phyloP scores from a whole-genome alignment of 2,797 vertebrate species.

The Leucoraja ocellata region DNA sequence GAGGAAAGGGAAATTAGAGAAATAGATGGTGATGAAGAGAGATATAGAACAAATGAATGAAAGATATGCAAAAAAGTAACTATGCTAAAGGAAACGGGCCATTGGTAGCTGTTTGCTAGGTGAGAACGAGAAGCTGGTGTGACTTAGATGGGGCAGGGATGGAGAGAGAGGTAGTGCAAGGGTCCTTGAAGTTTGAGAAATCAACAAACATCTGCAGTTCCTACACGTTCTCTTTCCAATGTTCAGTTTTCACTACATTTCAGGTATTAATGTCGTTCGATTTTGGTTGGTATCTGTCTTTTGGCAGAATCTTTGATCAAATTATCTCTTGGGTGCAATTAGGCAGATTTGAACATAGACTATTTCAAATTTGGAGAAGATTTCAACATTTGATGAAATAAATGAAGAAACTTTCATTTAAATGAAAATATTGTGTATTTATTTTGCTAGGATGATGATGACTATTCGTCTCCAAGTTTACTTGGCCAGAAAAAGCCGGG shows the following conservation, averaged over 20 bases:
- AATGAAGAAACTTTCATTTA: background rate
- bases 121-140: no score
- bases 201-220: no score
- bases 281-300: background rate
- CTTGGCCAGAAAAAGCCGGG: conserved; percentile 94
- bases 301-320: background rate
- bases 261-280: background rate
- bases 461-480: conserved; percentile 81
- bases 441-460: conserved; percentile 78
- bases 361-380: background rate
- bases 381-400: background rate
- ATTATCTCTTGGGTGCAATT: background rate
- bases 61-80: no score
- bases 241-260: background rate
- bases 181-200: no score
- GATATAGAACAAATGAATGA: no score
- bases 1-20: no score
- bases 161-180: no score
- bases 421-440: background rate
- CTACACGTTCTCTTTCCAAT: background rate
- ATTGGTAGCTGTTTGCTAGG: no score
- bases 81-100: no score
- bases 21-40: no score
- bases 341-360: background rate
- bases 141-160: no score